Evolutionary conservation across 2,888 invertebrate species (phyloP), one percentile per base, ranked within the genome.

Genomic region (Deilephila elpenor): DNA sequence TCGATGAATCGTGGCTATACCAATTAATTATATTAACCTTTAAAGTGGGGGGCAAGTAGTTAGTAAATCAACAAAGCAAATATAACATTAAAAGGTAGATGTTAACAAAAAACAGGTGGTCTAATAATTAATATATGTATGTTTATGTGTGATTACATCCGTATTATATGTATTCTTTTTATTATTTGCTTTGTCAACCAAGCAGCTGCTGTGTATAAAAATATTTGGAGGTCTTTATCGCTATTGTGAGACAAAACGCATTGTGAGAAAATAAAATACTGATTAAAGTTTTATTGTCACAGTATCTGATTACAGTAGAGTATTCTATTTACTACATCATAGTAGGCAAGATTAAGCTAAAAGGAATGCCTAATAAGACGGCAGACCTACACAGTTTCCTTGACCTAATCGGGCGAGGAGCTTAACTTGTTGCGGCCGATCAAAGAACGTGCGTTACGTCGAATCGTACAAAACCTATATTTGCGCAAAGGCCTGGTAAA

Each of bases 361-460:
- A 67, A 67, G 51, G 67, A 67, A 67, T 67, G 67, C 67, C 67
- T 51, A 44, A 44, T 67, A 67, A 20, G 67, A 51, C 6, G 67
- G 51, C 51, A 67, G 25, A 67, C 11, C 51, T 29, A 67, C 67
- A 5, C 51, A 67, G 67, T 67, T 25, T 67, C 67, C 67, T 67
- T 67, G 67, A 67, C 67, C 67, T 51, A 67, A 67, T 67, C 44
- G 20, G 25, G 44, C 4, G 67, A 67, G 44, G 44, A 62, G 34
- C 25, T 51, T 51, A 44, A 51, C 67, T 19, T 51, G 25, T 44
- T 67, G 67, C 25, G 44, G 44, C 25, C 51, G 51, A 67, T 67
- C 51, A 51, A 67, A 67, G 51, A 67, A 67, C 51, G 51, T 51
- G 67, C 67, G 51, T 67, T 25, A 51, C 51, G 67, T 51, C 29